Conservation (phyloP, 23 tunicate genomes). For the Styela clava region DNA sequence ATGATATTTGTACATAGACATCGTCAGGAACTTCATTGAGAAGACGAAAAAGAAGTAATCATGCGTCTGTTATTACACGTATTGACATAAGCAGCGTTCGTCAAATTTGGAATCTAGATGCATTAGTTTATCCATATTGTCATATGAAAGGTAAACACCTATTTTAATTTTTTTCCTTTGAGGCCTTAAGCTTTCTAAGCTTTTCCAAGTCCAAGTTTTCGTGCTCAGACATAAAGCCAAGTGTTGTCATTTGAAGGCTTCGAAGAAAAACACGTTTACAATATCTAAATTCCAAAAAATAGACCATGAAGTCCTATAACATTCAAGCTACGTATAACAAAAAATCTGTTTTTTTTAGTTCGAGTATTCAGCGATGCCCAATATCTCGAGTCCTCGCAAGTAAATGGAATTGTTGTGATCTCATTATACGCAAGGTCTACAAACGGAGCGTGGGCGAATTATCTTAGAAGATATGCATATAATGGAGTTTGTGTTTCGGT, state of each 20-base stretch:
- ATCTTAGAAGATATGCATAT: neutral
- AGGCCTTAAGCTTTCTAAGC: too few species aligned
- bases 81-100: neutral
- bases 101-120: neutral
- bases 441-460: neutral
- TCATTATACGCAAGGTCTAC: neutral
- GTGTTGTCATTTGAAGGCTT: too few species aligned
- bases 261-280: too few species aligned
- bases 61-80: neutral
- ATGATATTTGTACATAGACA: neutral
- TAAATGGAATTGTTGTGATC: neutral
- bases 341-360: neutral
- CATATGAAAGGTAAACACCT: neutral
- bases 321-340: too few species aligned
- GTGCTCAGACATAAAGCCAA: too few species aligned
- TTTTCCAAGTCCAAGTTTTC: too few species aligned
- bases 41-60: constrained; percentile 1
- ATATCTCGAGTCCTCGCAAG: neutral
- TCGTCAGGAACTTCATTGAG: neutral
- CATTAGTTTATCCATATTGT: neutral
- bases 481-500: neutral
- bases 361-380: neutral
- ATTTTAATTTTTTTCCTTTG: too few species aligned
- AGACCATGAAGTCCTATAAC: neutral
- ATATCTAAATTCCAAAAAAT: too few species aligned